Percentiles rank a stretch among this genome's conserved stretches.
These are phyloP conservation scores for Bradypodion pumilum DNA, from an alignment of 2,797 vertebrate genomes.

Conservation along the genomic window DNA sequence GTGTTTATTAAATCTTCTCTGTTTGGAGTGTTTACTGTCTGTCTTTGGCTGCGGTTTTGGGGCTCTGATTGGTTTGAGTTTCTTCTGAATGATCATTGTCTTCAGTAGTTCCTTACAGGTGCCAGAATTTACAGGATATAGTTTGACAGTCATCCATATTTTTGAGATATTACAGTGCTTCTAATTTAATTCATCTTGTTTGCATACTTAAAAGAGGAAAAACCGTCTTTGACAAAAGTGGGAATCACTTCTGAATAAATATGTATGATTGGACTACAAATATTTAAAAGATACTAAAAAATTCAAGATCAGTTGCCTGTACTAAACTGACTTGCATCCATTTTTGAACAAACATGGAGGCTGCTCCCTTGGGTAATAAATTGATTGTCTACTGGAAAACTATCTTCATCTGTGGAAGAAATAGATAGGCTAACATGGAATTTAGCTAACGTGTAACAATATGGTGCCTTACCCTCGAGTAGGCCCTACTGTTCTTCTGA, in stretches of 20 bases:
- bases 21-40: constrained; percentile 52
- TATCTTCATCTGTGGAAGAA: constrained; percentile 4
- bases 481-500: too few species aligned
- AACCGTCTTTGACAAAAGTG: neutral
- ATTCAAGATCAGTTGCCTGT: neutral
- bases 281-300: neutral
- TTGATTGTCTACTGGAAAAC: neutral
- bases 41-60: constrained; percentile 51
- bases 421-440: neutral
- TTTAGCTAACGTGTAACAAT: too few species aligned
- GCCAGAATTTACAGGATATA: constrained; percentile 9
- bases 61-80: constrained; percentile 37
- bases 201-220: neutral
- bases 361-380: fast-evolving
- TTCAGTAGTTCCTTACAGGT: constrained; percentile 60
- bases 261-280: neutral
- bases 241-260: neutral
- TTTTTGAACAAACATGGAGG: neutral
- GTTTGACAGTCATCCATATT: neutral
- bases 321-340: neutral
- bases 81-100: constrained; percentile 57
- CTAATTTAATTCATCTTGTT: neutral
- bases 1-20: constrained; percentile 60
- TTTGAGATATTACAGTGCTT: constrained; percentile 4
- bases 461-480: too few species aligned